A percentile compares a stretch with the other conserved stretches of the same genome.
phyloP scores from a whole-genome alignment of 2,797 vertebrate genomes.

The Scolopax rusticola region DNA sequence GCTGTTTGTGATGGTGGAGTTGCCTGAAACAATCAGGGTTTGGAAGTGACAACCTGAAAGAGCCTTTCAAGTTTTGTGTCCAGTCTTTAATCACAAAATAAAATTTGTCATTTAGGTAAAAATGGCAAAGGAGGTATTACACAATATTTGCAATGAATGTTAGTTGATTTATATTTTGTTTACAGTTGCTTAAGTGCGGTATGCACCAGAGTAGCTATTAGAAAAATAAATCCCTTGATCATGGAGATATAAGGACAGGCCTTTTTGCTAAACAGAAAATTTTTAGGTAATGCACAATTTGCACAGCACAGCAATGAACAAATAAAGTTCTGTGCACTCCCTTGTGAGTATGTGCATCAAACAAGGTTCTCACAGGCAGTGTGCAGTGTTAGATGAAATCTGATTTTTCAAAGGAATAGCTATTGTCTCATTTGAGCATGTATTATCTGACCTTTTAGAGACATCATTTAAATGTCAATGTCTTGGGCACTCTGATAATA shows the following conservation, averaged over 20 bases:
- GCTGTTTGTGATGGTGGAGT: background rate
- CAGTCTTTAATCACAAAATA: background rate
- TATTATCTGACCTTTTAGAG: conserved; percentile 32
- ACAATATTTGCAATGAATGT: conserved; percentile 26
- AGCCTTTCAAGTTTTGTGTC: background rate
- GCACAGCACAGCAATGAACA: background rate
- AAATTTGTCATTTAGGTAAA: background rate
- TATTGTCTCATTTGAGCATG: background rate
- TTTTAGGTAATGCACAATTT: background rate
- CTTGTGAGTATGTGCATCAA: background rate
- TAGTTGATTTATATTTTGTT: conserved; percentile 17
- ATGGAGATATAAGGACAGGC: background rate
- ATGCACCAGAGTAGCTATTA: background rate
- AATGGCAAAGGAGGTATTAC: background rate
- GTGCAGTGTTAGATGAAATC: background rate
- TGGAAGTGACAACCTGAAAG: background rate
- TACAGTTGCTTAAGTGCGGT: background rate
- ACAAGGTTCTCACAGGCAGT: background rate
- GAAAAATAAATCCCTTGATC: background rate
- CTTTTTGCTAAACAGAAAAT: background rate
- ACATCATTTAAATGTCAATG: conserved; percentile 31
- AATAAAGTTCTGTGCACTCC: background rate
- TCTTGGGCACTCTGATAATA: background rate
- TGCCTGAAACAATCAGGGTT: background rate
- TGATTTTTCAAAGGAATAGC: conserved; percentile 1